Conservation (phyloP, 1,140 invertebrate genomes). For the Calycopis cecrops region DNA sequence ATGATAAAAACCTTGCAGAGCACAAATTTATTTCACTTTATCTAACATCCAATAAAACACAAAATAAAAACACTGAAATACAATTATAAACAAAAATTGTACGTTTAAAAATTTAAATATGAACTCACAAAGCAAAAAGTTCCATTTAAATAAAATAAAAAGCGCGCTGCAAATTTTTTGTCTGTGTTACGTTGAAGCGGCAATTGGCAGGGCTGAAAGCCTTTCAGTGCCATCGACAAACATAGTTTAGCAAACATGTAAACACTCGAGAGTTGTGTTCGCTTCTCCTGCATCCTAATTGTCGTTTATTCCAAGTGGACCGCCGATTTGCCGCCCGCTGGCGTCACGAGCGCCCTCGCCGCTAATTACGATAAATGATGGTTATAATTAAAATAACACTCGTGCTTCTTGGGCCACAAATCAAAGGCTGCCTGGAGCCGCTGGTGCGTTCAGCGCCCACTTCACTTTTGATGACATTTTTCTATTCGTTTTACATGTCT, state of each 20-base stretch:
- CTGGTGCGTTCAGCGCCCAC: slow-evolving; percentile 50
- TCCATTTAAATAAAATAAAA: slow-evolving; percentile 3
- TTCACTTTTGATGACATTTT: slow-evolving; percentile 50
- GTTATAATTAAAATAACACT: slow-evolving; percentile 72
- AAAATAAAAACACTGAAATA: no score
- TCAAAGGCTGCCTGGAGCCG: slow-evolving; percentile 53
- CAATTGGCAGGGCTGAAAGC: slow-evolving; percentile 29
- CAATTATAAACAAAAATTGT: no score
- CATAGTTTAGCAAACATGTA: slow-evolving; percentile 48
- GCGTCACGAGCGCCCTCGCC: slow-evolving; percentile 40
- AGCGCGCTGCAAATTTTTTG: background rate
- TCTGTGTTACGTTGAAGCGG: slow-evolving; percentile 1
- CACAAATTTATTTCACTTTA: no score
- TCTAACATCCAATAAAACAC: no score
- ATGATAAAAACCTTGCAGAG: no score
- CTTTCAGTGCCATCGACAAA: slow-evolving; percentile 34
- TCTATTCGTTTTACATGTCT: slow-evolving; percentile 41
- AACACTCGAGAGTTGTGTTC: slow-evolving; percentile 37
- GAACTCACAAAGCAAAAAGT: slow-evolving; percentile 7
- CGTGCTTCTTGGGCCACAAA: slow-evolving; percentile 37
- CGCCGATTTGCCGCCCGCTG: slow-evolving; percentile 49
- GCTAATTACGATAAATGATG: slow-evolving; percentile 70
- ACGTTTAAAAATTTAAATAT: no score
- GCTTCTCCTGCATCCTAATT: slow-evolving; percentile 46
- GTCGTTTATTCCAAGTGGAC: slow-evolving; percentile 45